These are phyloP conservation scores for Emys orbicularis DNA, from an alignment of 2,797 vertebrate species.

Conservation along the genomic window DNA sequence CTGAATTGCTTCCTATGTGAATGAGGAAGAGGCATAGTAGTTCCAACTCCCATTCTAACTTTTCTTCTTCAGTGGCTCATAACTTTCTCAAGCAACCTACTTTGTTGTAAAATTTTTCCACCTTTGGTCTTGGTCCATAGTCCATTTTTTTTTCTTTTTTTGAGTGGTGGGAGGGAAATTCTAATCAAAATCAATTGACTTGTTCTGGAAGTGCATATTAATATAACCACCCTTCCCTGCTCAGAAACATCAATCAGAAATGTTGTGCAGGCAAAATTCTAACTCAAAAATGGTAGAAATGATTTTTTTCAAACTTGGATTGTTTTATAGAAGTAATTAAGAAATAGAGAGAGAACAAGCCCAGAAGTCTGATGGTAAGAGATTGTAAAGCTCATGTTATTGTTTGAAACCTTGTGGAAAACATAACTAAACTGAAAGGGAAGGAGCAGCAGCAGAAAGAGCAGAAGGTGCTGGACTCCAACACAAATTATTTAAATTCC, in stretches of 20 bases:
- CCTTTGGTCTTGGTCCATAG: not conserved
- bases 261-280: not conserved
- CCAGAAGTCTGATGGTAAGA: not conserved
- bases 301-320: not conserved
- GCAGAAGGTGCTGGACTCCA: not conserved
- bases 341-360: not conserved
- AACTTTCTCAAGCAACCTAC: not conserved
- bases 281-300: not conserved
- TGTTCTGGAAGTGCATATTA: not conserved
- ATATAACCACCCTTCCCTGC: not conserved
- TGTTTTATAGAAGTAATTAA: constrained; percentile 21
- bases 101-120: not conserved
- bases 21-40: not conserved
- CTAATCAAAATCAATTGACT: not conserved
- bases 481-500: not conserved
- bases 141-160: not conserved
- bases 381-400: not conserved
- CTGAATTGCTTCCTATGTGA: not conserved
- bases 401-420: not conserved
- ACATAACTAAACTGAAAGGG: not conserved
- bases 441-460: not conserved
- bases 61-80: not conserved
- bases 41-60: not conserved
- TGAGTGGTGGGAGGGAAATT: not conserved
- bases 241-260: not conserved